Base-by-base conservation (phyloP, 23 tunicate genomes). In the Botrylloides violaceus region DNA sequence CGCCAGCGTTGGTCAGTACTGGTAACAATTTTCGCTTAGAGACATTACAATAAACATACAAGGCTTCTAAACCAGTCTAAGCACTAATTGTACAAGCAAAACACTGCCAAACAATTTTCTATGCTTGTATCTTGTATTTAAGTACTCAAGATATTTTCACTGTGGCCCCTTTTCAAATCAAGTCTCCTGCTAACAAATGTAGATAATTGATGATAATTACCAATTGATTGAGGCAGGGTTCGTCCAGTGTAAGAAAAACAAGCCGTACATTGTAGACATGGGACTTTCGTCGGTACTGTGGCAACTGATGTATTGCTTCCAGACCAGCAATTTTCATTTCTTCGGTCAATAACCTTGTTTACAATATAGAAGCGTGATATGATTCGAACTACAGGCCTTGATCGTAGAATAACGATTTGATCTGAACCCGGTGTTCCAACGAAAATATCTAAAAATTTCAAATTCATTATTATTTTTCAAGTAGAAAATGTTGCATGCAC, bases 311-410 rank as follows among this genome's bases (percentile, higher is more conserved):
- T 68, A 22, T 68, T 68, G 21, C 26, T 39, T 9, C 12, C 53
- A 5, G 29, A 32, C 74, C 74, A 68, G 28, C 74, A 68, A n/a
- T 68, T 43, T 5, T 68, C 58, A 24, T 68, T 20, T 43, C 37
- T 68, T 68, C 74, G 36, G 58, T 68, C 74, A n/a, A 68, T 68
- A 24, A 28, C 15, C 0, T 39, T 39, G 6, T 53, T 36, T 43
- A 43, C 18, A 6, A 68, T 37, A 24, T 5, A 35, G 37, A 68
- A 68, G 4, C 22, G 18, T 9, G 74, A 15, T 23, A 59, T 76
- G 34, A 85, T 55, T 49, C 66, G 19, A 2, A 85, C 65, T n/a
- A 85, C 94, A 0, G 94, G 94, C 12, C 94, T 66, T 15, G 94
- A 59, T 28, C 64, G 32, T n/a, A 85, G 38, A 1, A 79, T 29